Evolutionary conservation across 2,113 vertebrate genomes (phyloP).

Genomic region (Chamaetylas fuelleborni): DNA sequence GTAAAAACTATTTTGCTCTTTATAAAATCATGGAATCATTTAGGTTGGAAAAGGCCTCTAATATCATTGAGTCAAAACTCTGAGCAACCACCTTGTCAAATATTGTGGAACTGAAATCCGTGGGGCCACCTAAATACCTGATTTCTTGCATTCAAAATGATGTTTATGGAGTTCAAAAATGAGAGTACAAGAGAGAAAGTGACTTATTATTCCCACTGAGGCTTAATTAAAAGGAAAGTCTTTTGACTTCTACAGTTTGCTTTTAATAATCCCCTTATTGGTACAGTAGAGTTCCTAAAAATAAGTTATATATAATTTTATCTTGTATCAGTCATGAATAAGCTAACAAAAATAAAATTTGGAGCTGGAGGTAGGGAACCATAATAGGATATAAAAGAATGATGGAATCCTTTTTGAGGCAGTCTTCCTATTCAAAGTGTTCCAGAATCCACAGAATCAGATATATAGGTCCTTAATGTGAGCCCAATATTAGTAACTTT

Average conservation of each 20-base stretch:
- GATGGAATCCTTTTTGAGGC: not conserved
- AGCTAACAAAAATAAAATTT: not conserved
- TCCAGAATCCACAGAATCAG: not conserved
- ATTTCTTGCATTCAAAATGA: not conserved
- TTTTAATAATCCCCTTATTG: not conserved
- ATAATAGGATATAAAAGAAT: not conserved
- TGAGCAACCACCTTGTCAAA: not conserved
- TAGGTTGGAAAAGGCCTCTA: not conserved
- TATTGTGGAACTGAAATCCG: not conserved
- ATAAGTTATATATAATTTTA: not conserved
- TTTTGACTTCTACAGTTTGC: conserved; percentile 20
- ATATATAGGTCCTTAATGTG: not conserved
- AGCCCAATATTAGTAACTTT: not conserved
- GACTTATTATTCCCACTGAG: not conserved
- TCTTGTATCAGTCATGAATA: not conserved
- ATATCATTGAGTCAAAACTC: not conserved
- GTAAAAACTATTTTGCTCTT: not conserved
- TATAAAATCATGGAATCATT: not conserved
- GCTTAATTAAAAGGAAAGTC: conserved; percentile 10
- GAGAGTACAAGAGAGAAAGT: not conserved
- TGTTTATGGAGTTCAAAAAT: not conserved
- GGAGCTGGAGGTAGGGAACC: not conserved
- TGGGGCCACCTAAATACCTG: not conserved
- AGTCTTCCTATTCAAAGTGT: not conserved
- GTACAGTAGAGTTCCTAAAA: not conserved